phyloP scores from a whole-genome alignment of 2,113 vertebrate genomes.

The Lota lota region DNA sequence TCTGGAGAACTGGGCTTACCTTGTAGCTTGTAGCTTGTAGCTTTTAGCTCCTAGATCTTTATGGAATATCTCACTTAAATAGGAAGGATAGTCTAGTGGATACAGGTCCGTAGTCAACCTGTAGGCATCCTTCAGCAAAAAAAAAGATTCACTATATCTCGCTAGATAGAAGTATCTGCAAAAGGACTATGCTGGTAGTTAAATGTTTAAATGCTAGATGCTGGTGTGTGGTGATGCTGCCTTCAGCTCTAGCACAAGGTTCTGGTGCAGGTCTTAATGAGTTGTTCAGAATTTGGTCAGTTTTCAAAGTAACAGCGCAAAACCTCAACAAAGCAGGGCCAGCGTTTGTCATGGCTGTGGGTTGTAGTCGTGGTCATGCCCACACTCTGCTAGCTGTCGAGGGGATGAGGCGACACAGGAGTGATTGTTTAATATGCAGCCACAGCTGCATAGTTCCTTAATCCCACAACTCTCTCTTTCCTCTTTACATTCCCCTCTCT shows the following conservation, averaged over 20 bases:
- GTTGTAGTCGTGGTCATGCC: not conserved
- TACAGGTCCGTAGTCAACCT: too few relatives aligned
- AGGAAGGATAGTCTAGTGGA: too few relatives aligned
- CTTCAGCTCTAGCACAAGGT: not conserved
- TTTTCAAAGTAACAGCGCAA: not conserved
- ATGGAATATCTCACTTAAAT: too few relatives aligned
- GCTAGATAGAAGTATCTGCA: too few relatives aligned
- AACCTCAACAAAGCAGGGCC: not conserved
- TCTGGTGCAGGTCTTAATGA: not conserved
- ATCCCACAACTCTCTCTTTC: conserved; percentile 26
- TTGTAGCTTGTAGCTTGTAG: not conserved
- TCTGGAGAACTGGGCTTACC: conserved; percentile 10
- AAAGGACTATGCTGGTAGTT: too few relatives aligned
- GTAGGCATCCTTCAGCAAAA: too few relatives aligned
- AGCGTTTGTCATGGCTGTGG: too few relatives aligned
- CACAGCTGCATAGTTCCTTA: conserved; percentile 57
- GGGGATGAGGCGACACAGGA: conserved; percentile 35
- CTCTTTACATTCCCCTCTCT: conserved; percentile 8
- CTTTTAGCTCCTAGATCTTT: too few relatives aligned
- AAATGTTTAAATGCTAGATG: not conserved
- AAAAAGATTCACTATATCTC: too few relatives aligned
- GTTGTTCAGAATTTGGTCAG: not conserved
- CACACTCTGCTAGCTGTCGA: not conserved
- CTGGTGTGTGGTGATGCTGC: not conserved
- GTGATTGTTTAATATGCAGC: conserved; percentile 56